Conservation (phyloP, 2,888 invertebrate genomes). For the Drosophila demipolita region DNA sequence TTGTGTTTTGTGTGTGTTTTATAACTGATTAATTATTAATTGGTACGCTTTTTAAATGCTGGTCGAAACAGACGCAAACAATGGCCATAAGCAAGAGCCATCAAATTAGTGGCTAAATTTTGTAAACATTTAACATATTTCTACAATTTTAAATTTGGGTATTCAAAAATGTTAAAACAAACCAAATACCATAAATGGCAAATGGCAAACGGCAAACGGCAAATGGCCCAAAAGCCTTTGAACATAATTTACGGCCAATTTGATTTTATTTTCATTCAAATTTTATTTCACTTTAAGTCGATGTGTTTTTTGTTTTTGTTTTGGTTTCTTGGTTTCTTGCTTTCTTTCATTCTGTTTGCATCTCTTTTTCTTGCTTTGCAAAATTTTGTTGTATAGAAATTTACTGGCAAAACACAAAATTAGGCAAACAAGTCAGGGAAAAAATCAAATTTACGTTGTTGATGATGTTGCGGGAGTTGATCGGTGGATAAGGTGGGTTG, state of each 20-base stretch:
- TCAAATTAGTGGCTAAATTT: slow-evolving; percentile 55
- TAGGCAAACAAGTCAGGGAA: slow-evolving; percentile 4
- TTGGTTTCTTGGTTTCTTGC: background rate
- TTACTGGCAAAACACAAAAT: slow-evolving; percentile 45
- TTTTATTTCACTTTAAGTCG: slow-evolving; percentile 65
- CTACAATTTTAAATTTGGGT: slow-evolving; percentile 13
- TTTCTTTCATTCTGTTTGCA: slow-evolving; percentile 2
- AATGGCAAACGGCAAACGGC: slow-evolving; percentile 39
- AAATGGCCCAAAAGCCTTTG: slow-evolving; percentile 68
- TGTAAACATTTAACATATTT: slow-evolving; percentile 33
- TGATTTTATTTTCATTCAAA: slow-evolving; percentile 76
- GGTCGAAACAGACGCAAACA: slow-evolving; percentile 68
- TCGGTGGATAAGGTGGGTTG: background rate
- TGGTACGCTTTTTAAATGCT: slow-evolving; percentile 75
- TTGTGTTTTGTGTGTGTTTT: slow-evolving; percentile 14
- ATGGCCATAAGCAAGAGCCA: slow-evolving; percentile 11
- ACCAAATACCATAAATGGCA: background rate
- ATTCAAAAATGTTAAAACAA: slow-evolving; percentile 2
- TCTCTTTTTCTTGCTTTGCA: slow-evolving; percentile 28
- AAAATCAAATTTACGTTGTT: slow-evolving; percentile 7
- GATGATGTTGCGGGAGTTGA: slow-evolving; percentile 13
- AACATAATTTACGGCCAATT: slow-evolving; percentile 78
- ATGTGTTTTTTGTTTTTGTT: background rate
- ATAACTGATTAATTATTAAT: slow-evolving; percentile 59
- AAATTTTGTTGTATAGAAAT: slow-evolving; percentile 60